A percentile compares a stretch with the other conserved stretches of the same genome.
phyloP scores from a whole-genome alignment of 2,113 vertebrate species.

The Chloropsis hardwickii region DNA sequence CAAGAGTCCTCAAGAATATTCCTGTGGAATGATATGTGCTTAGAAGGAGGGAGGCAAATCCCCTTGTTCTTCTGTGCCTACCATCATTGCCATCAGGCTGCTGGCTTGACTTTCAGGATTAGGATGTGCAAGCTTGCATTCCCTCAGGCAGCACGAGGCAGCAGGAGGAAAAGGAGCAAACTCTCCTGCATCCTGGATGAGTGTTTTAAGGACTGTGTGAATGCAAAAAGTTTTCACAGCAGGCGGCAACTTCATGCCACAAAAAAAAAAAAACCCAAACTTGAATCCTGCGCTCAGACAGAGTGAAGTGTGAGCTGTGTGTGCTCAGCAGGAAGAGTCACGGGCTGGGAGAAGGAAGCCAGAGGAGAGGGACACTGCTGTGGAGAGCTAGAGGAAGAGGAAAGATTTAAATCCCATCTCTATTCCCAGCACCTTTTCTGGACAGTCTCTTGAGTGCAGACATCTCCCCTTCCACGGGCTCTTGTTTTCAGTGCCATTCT shows the following conservation, averaged over 20 bases:
- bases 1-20: rapidly evolving
- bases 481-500: neutral
- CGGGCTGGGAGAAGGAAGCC: rapidly evolving
- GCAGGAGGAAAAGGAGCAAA: rapidly evolving
- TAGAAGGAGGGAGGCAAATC: neutral
- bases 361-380: neutral
- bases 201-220: rapidly evolving
- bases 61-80: neutral
- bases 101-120: neutral
- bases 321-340: neutral
- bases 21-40: neutral
- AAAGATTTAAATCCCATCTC: neutral
- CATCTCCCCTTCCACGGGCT: neutral
- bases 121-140: rapidly evolving
- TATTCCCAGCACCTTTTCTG: neutral
- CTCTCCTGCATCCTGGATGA: neutral
- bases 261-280: too few species aligned
- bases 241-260: neutral
- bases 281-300: neutral
- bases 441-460: neutral
- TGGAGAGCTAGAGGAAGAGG: neutral
- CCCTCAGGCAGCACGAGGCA: rapidly evolving
- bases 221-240: rapidly evolving
- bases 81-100: neutral
- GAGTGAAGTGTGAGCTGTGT: rapidly evolving